These are phyloP conservation scores for Poecilia wingei DNA, from an alignment of 2,797 vertebrate genomes.

Conservation along the genomic window DNA sequence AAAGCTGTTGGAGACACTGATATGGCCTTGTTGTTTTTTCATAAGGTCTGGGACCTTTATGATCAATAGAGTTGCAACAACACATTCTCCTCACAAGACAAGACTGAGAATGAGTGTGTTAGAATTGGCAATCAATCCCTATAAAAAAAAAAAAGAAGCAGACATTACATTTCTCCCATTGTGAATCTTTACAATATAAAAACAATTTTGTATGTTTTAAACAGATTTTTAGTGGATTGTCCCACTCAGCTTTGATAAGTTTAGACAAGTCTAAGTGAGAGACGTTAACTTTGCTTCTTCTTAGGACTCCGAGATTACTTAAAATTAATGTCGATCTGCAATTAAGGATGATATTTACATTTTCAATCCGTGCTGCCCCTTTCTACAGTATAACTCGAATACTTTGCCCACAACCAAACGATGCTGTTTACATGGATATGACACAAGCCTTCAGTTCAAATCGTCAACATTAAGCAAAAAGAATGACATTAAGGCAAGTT, in stretches of 20 bases:
- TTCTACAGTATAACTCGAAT: background rate
- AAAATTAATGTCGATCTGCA: background rate
- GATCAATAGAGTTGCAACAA: background rate
- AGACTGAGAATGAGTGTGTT: background rate
- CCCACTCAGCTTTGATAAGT: background rate
- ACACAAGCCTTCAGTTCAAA: background rate
- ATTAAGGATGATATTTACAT: background rate
- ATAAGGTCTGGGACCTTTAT: slow-evolving; percentile 33
- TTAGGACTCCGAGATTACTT: background rate
- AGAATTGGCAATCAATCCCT: background rate
- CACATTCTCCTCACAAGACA: background rate
- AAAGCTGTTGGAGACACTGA: background rate
- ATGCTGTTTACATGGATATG: background rate
- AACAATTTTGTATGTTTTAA: background rate
- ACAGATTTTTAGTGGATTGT: background rate
- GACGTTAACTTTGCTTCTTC: background rate
- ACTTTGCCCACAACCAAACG: background rate
- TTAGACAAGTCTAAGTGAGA: background rate
- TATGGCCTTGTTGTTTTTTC: slow-evolving; percentile 10
- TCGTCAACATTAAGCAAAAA: background rate
- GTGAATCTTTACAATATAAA: background rate
- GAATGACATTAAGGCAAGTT: background rate
- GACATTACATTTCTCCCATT: background rate
- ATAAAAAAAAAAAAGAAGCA: background rate
- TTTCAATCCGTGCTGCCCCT: background rate